Conservation (phyloP, 2,888 invertebrate genomes). For the Neria commutata region DNA sequence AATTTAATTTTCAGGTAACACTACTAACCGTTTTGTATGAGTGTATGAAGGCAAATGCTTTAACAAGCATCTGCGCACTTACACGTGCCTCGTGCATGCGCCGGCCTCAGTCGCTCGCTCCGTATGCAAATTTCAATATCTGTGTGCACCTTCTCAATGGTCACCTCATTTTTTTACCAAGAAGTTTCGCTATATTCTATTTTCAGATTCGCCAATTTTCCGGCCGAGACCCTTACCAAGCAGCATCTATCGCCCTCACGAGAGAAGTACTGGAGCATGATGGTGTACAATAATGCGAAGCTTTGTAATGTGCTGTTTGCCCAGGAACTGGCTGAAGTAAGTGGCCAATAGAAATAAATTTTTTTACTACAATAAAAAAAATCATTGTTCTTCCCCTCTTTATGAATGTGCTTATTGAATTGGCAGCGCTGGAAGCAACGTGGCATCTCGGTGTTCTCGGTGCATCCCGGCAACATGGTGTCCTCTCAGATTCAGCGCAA, state of each 20-base stretch:
- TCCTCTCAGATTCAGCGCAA: conserved; percentile 75
- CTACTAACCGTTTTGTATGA: too few species aligned
- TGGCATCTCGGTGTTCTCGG: conserved; percentile 76
- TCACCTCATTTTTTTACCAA: conserved; percentile 19
- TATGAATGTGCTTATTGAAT: not conserved
- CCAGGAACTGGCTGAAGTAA: conserved; percentile 73
- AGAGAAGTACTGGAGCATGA: conserved; percentile 78
- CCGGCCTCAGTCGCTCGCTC: too few species aligned
- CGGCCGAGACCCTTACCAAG: conserved; percentile 63
- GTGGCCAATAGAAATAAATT: conserved; percentile 16
- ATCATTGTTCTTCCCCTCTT: not conserved
- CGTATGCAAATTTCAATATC: too few species aligned
- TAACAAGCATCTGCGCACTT: too few species aligned
- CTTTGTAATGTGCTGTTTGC: conserved; percentile 86
- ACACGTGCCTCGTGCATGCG: too few species aligned
- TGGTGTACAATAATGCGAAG: conserved; percentile 90
- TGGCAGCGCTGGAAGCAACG: conserved; percentile 68
- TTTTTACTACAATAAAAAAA: not conserved
- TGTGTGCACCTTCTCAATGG: too few species aligned
- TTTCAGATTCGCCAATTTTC: conserved; percentile 65
- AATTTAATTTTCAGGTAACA: too few species aligned
- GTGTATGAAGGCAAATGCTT: too few species aligned
- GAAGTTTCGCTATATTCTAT: conserved; percentile 36
- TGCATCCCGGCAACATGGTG: conserved; percentile 94
- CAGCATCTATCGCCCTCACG: conserved; percentile 73